Evolutionary conservation across 2,797 vertebrate genomes (phyloP), one percentile per base, ranked within the genome.

Genomic region (Tenualosa ilisha): DNA sequence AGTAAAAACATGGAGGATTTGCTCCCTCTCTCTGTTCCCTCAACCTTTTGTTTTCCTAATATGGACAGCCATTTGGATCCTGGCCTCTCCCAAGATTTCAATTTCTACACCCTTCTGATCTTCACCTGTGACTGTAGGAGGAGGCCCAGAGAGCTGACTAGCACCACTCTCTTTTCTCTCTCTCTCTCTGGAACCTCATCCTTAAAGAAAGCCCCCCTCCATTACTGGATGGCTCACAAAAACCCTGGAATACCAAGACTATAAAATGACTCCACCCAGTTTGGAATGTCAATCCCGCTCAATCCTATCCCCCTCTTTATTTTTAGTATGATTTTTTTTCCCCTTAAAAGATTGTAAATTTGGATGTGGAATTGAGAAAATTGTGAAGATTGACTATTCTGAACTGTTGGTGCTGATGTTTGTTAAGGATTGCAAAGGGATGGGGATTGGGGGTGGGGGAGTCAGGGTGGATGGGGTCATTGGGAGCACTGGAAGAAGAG

Each of bases 401-500:
- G 13, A 75, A 75, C 31, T 43, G 68, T 75, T 75, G 68, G 4
- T n/a, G 83, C 87, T 85, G 84, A 83, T 82, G 53, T 24, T 81
- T 46, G 17, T 83, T 20, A 81, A 43, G 6, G 82, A 83, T 22
- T 82, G 84, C 61, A 82, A 82, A 82, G 75, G 75, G 83, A 85
- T 88, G 89, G 79, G 72, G 56, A 84, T 20, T 31, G 86, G 84
- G 46, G n/a, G 37, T 65, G 82, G 86, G 90, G 84, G 56, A 56
- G 11, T 20, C 13, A 15, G 82, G 86, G 90, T 84, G 68, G 61
- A 13, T 40, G 31, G 86, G 20, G 4, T 12, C 68, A 20, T 31
- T 65, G 89, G 86, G 20, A 15, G 31, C 68, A 20, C 68, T 65
- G 89, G 89, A 89, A 92, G 83, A 86, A 88, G 89, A 88, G 91